Evolutionary conservation across 2,888 invertebrate genomes (phyloP).

Genomic region (Xylocampa areola): DNA sequence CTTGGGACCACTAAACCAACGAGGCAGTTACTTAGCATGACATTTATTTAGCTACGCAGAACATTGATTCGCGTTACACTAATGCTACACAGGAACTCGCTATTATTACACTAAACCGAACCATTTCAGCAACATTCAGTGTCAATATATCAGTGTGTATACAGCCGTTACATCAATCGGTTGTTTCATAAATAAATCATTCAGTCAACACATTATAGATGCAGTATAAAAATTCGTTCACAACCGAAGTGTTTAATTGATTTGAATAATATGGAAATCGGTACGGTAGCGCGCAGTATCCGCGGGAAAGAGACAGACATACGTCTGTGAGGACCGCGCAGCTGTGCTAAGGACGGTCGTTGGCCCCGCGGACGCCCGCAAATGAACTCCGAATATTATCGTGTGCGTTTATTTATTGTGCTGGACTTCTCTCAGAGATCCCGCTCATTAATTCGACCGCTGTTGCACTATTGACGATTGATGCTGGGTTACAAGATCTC

Average conservation of each 20-base stretch:
- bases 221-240: slow-evolving; percentile 55
- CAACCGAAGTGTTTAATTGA: slow-evolving; percentile 62
- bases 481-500: slow-evolving; percentile 49
- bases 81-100: not conserved
- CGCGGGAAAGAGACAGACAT: slow-evolving; percentile 77
- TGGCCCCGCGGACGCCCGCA: slow-evolving; percentile 85
- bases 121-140: slow-evolving; percentile 13
- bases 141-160: slow-evolving; percentile 25
- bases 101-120: slow-evolving; percentile 3
- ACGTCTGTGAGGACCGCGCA: slow-evolving; percentile 78
- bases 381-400: slow-evolving; percentile 87
- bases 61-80: not conserved
- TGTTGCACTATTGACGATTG: slow-evolving; percentile 57
- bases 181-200: slow-evolving; percentile 56
- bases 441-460: slow-evolving; percentile 63
- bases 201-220: slow-evolving; percentile 47
- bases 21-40: no score
- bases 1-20: no score
- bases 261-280: slow-evolving; percentile 66
- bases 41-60: not conserved
- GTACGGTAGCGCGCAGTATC: slow-evolving; percentile 71
- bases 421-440: slow-evolving; percentile 59
- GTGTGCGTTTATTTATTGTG: slow-evolving; percentile 78
- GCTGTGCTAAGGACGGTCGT: slow-evolving; percentile 89
- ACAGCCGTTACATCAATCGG: slow-evolving; percentile 34